Percentiles rank a stretch among this genome's conserved stretches.
phyloP scores from a whole-genome alignment of 2,113 vertebrate species.

The rat (Rattus norvegicus) region DNA sequence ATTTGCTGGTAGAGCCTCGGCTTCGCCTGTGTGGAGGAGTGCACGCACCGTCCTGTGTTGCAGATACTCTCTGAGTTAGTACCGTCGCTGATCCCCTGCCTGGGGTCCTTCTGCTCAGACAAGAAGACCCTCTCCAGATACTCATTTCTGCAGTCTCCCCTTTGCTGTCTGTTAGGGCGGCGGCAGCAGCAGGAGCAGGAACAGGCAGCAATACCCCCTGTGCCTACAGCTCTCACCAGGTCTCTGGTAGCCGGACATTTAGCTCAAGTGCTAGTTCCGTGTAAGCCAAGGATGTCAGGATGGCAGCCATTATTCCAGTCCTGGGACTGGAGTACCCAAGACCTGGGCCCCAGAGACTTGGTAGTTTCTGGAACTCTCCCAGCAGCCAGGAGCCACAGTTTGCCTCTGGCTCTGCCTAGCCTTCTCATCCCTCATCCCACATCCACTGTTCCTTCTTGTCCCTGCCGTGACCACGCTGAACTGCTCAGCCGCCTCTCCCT shows the following conservation, averaged over 20 bases:
- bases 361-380: neutral
- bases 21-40: neutral
- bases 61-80: neutral
- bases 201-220: neutral
- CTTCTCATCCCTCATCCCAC: neutral
- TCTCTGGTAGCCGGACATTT: neutral
- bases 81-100: neutral
- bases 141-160: neutral
- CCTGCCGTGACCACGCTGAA: neutral
- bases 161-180: neutral
- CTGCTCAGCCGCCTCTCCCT: neutral
- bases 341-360: neutral
- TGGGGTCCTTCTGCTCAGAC: neutral
- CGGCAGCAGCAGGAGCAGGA: neutral
- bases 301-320: neutral
- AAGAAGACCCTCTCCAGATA: neutral
- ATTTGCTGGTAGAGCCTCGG: rapidly evolving
- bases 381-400: neutral
- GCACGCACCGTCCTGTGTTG: rapidly evolving
- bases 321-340: neutral
- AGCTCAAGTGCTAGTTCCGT: neutral
- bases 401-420: neutral
- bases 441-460: neutral
- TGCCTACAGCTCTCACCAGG: neutral
- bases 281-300: neutral